These are phyloP conservation scores for Hippolais icterina DNA, from an alignment of 2,113 vertebrate species.

Conservation along the genomic window DNA sequence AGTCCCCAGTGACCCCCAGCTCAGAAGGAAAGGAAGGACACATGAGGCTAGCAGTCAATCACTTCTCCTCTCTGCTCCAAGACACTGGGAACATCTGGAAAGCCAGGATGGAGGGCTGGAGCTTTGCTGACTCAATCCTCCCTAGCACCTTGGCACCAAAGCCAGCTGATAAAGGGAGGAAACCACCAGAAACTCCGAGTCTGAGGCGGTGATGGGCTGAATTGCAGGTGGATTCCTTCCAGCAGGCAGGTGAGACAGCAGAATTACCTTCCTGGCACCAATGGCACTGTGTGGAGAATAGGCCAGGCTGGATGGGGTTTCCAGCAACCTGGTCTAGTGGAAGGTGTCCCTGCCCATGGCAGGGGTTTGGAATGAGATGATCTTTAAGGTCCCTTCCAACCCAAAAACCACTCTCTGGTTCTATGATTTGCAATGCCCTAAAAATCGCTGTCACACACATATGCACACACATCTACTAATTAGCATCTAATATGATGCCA, in stretches of 20 bases:
- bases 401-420: neutral
- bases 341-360: neutral
- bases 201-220: rapidly evolving
- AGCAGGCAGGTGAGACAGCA: neutral
- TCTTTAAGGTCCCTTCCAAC: neutral
- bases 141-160: neutral
- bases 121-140: neutral
- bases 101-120: neutral
- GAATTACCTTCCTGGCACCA: neutral
- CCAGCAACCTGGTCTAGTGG: neutral
- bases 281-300: neutral
- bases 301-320: neutral
- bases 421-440: neutral
- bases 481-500: neutral
- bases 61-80: neutral
- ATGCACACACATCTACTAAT: neutral
- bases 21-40: neutral
- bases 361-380: neutral
- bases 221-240: neutral
- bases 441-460: neutral
- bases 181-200: neutral
- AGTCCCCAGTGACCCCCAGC: too few relatives aligned
- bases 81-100: neutral
- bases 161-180: neutral
- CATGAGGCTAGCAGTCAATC: rapidly evolving